phyloP scores from a whole-genome alignment of 2,797 vertebrate species.

The Amphiprion clarkii region DNA sequence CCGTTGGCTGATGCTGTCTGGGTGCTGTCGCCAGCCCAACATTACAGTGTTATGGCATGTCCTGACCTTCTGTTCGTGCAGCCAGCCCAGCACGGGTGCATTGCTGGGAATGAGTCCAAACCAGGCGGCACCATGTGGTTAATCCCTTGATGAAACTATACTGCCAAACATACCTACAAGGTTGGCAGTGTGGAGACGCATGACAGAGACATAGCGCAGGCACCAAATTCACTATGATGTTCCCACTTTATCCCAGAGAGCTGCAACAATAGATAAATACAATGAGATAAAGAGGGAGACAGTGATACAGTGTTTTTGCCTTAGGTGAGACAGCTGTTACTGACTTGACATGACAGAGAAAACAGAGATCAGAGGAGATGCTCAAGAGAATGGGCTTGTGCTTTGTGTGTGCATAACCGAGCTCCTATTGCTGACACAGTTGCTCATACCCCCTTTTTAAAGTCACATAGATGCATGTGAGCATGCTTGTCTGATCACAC shows the following conservation, averaged over 20 bases:
- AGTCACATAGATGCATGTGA: slow-evolving; percentile 25
- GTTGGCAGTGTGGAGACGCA: slow-evolving; percentile 30
- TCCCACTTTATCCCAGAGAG: slow-evolving; percentile 45
- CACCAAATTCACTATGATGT: slow-evolving; percentile 37
- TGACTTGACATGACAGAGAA: slow-evolving; percentile 73
- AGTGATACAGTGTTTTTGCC: slow-evolving; percentile 73
- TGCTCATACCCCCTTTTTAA: slow-evolving; percentile 38
- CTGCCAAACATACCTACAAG: slow-evolving; percentile 58
- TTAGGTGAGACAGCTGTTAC: slow-evolving; percentile 81
- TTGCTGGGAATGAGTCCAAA: slow-evolving; percentile 58
- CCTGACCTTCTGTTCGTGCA: slow-evolving; percentile 77
- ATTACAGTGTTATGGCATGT: slow-evolving; percentile 69
- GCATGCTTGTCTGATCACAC: slow-evolving; percentile 20
- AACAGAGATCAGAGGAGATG: slow-evolving; percentile 69
- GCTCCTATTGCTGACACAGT: slow-evolving; percentile 58
- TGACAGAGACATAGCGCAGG: slow-evolving; percentile 35
- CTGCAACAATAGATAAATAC: slow-evolving; percentile 62
- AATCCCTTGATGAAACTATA: slow-evolving; percentile 69
- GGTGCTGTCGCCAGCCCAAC: slow-evolving; percentile 40
- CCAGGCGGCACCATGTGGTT: slow-evolving; percentile 62
- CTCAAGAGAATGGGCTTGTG: slow-evolving; percentile 71
- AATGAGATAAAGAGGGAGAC: slow-evolving; percentile 62
- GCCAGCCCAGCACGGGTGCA: slow-evolving; percentile 51
- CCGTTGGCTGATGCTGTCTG: slow-evolving; percentile 37
- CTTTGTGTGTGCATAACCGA: slow-evolving; percentile 61